phyloP scores from a whole-genome alignment of 2,888 invertebrate genomes.

The Anoncus sp. region DNA sequence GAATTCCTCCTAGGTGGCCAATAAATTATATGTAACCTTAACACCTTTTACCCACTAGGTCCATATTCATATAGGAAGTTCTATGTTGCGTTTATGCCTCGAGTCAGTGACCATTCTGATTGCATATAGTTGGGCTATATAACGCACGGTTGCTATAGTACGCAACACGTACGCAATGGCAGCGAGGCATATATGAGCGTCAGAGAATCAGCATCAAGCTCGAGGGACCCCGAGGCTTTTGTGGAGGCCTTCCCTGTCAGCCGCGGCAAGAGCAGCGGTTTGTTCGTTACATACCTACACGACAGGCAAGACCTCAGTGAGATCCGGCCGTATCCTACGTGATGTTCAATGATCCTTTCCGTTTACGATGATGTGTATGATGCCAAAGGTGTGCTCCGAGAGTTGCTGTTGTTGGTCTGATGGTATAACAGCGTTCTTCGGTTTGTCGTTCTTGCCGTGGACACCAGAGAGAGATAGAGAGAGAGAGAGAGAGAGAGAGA shows the following conservation, averaged over 20 bases:
- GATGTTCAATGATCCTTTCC: constrained; percentile 57
- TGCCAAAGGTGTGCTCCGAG: constrained; percentile 23
- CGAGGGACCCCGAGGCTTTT: constrained; percentile 53
- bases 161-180: constrained; percentile 56
- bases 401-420: constrained; percentile 23
- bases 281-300: constrained; percentile 40
- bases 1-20: constrained; percentile 42
- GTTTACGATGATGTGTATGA: constrained; percentile 51
- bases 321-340: constrained; percentile 38
- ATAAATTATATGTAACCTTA: constrained; percentile 3
- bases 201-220: constrained; percentile 60
- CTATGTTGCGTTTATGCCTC: constrained; percentile 24
- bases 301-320: constrained; percentile 33
- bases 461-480: constrained; percentile 17
- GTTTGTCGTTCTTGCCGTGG: constrained; percentile 8
- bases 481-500: too few species aligned
- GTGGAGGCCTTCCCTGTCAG: constrained; percentile 52
- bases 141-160: constrained; percentile 32
- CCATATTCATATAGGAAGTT: constrained; percentile 26
- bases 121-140: constrained; percentile 27
- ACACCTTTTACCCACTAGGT: constrained; percentile 13
- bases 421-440: constrained; percentile 20
- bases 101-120: constrained; percentile 34
- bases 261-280: constrained; percentile 36
- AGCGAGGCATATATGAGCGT: constrained; percentile 48